Evolutionary conservation across 92 coral and sea anemone genomes (phyloP), one percentile per base, ranked within the genome.

Genomic region (Plumapathes pennacea): DNA sequence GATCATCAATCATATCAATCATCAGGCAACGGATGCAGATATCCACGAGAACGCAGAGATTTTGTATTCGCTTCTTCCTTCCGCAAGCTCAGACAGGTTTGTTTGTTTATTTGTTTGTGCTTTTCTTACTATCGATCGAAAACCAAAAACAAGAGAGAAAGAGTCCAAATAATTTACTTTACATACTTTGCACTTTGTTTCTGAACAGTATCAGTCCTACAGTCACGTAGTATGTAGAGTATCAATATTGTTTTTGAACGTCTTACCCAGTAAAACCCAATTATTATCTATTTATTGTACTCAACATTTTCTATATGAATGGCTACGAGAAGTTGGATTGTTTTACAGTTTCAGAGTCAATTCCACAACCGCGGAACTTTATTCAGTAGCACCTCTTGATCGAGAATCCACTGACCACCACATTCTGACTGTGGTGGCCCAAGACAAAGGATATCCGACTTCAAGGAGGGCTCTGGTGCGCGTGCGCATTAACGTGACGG

Each of bases 401-500:
- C 25, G 15, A 29, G 73, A 66, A 53, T n/a, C 17, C 6, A 23
- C 26, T 17, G 51, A 18, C 25, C 38, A 20, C 1, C 63, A 66
- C 53, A 4, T 53, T n/a, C 27, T 66, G 53, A 54, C 54, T 13
- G 73, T 66, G 2, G 52, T 40, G 25, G 73, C 73, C 4, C 25
- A 41, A 34, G 73, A 66, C 21, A 36, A 14, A 7, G 63, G 73
- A 11, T 25, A 21, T 15, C 64, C 32, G 40, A 42, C 49, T 25
- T 29, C 63, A 30, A 43, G 50, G 31, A 51, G 53, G 14, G 54
- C 73, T 20, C 70, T 64, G 44, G 71, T 63, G 5, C 56, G 26
- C 22, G 47, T 55, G 52, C 21, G 31, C 18, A 57, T 86, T 62
- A 76, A 71, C 25, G 72, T 86, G 15, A 81, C 69, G 38, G 95